These are phyloP conservation scores for Scleropages formosus DNA, from an alignment of 2,797 vertebrate genomes.

Conservation along the genomic window DNA sequence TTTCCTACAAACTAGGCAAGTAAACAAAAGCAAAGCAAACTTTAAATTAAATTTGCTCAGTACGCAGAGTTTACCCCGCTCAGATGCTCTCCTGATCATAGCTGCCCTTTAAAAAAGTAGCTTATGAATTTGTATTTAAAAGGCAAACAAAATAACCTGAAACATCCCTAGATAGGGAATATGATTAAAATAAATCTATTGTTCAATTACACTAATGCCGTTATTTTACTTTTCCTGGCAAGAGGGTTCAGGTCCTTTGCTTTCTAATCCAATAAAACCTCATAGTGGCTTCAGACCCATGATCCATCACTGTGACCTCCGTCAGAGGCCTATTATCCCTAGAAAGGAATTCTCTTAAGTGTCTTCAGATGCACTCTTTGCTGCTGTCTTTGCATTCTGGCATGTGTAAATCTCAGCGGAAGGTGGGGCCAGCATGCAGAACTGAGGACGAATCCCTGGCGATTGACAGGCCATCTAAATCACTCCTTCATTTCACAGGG, in stretches of 20 bases:
- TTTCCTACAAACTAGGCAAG: too few relatives aligned
- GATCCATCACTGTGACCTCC: background rate
- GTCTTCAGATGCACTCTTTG: background rate
- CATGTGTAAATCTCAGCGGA: constrained; percentile 5
- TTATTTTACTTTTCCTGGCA: constrained; percentile 50
- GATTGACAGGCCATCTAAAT: background rate
- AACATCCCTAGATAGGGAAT: too few relatives aligned
- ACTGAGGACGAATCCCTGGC: background rate
- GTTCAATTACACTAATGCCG: constrained; percentile 33
- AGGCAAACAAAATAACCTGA: background rate
- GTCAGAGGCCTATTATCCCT: too few relatives aligned
- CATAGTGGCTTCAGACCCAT: background rate
- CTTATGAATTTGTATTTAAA: background rate
- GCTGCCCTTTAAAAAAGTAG: background rate
- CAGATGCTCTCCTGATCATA: background rate
- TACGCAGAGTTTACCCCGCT: too few relatives aligned
- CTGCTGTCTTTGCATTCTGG: constrained; percentile 20
- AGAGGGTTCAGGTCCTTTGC: background rate
- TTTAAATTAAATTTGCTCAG: too few relatives aligned
- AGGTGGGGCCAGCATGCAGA: background rate
- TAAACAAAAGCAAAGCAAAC: too few relatives aligned
- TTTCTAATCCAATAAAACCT: background rate
- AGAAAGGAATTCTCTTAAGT: constrained; percentile 18
- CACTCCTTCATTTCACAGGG: background rate
- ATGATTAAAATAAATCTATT: too few relatives aligned